phyloP scores from a whole-genome alignment of 2,797 vertebrate species.

The Mergus octosetaceus region DNA sequence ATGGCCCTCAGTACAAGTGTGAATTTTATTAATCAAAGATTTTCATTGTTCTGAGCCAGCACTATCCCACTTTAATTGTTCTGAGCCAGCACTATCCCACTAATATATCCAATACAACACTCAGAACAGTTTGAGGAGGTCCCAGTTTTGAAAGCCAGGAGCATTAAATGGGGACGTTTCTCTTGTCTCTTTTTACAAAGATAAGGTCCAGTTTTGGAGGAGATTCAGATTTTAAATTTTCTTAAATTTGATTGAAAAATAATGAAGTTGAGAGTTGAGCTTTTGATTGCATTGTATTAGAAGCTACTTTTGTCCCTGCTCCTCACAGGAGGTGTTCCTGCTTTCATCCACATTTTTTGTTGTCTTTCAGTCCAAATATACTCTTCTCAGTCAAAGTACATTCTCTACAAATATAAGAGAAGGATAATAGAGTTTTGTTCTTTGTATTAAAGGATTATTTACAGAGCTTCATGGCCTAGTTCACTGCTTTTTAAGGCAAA shows the following conservation, averaged over 20 bases:
- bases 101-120: neutral
- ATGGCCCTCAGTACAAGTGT: neutral
- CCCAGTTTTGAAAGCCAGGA: neutral
- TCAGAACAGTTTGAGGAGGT: neutral
- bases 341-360: neutral
- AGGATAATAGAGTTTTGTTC: neutral
- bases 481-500: neutral
- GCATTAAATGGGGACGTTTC: neutral
- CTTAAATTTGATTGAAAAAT: neutral
- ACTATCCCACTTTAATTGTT: neutral
- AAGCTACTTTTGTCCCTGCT: neutral
- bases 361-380: neutral
- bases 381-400: neutral
- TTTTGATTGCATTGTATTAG: neutral
- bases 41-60: neutral
- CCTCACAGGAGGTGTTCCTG: neutral
- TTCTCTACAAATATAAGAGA: neutral
- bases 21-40: neutral
- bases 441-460: neutral
- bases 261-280: neutral
- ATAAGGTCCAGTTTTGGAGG: neutral
- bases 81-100: neutral
- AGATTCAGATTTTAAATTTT: neutral
- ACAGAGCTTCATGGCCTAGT: neutral
- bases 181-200: neutral